These are phyloP conservation scores for Strigops habroptila DNA, from an alignment of 2,113 vertebrate genomes.

Conservation along the genomic window DNA sequence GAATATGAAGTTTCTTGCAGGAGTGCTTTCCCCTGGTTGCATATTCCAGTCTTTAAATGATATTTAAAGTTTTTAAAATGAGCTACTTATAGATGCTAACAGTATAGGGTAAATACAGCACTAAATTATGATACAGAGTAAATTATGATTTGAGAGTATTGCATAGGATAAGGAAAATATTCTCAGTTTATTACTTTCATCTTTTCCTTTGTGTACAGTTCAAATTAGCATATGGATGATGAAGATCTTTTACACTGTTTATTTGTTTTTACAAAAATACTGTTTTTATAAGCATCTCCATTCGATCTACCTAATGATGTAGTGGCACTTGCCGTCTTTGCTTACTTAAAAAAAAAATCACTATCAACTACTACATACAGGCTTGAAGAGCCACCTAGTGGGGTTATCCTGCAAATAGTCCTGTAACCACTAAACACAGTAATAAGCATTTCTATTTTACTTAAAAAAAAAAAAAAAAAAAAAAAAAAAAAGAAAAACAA, in stretches of 20 bases:
- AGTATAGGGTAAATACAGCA: not conserved
- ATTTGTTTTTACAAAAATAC: not conserved
- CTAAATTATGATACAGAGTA: not conserved
- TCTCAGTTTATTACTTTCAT: not conserved
- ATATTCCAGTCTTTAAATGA: not conserved
- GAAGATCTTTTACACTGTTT: not conserved
- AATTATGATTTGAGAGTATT: not conserved
- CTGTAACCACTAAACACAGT: not conserved
- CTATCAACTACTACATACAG: not conserved
- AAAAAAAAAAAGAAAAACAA: not conserved
- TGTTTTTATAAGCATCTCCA: not conserved
- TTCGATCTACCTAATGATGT: not conserved
- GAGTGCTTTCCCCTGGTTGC: not conserved
- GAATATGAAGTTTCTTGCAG: not conserved
- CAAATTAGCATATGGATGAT: not conserved
- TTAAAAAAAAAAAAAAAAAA: not conserved
- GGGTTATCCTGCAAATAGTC: not conserved
- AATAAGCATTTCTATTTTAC: not conserved
- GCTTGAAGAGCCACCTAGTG: constrained; percentile 13
- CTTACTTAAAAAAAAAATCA: not conserved
- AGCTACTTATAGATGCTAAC: not conserved
- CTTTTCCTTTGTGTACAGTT: not conserved
- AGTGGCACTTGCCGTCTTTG: not conserved
- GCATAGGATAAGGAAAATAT: not conserved
- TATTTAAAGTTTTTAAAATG: not conserved